Evolutionary conservation across 2,113 vertebrate species (phyloP).

Genomic region (Geothlypis trichas): DNA sequence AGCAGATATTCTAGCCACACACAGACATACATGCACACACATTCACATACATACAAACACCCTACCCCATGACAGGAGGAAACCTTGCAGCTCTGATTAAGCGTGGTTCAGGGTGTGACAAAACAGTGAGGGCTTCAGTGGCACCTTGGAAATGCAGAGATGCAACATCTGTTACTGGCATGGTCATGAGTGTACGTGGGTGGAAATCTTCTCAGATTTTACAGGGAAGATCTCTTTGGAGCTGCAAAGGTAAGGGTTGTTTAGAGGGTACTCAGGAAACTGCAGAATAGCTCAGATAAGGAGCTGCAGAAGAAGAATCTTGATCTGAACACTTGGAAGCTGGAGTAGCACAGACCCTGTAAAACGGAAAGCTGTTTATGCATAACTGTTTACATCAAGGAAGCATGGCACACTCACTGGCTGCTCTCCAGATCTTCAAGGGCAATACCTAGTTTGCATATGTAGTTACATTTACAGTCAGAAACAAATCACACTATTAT

Average conservation of each 20-base stretch:
- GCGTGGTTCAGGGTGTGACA: neutral
- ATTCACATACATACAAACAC: neutral
- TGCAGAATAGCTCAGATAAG: neutral
- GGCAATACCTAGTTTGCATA: neutral
- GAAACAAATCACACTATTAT: neutral
- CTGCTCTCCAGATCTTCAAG: constrained; percentile 13
- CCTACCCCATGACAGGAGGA: neutral
- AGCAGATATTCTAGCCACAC: neutral
- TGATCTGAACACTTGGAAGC: neutral
- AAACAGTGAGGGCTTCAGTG: fast-evolving
- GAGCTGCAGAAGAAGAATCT: neutral
- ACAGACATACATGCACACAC: too few species aligned
- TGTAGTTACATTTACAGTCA: neutral
- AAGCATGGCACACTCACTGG: neutral
- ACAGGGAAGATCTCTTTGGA: neutral
- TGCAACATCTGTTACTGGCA: neutral
- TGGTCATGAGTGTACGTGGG: fast-evolving
- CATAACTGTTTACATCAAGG: neutral
- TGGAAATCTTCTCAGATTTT: neutral
- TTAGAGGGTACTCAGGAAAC: neutral
- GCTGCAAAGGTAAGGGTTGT: neutral
- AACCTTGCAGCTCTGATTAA: neutral
- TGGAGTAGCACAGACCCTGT: neutral
- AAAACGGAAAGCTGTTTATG: neutral
- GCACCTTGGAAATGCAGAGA: neutral